Base-by-base conservation (phyloP, 2,113 vertebrate genomes). In the Poeciliopsis prolifica region DNA sequence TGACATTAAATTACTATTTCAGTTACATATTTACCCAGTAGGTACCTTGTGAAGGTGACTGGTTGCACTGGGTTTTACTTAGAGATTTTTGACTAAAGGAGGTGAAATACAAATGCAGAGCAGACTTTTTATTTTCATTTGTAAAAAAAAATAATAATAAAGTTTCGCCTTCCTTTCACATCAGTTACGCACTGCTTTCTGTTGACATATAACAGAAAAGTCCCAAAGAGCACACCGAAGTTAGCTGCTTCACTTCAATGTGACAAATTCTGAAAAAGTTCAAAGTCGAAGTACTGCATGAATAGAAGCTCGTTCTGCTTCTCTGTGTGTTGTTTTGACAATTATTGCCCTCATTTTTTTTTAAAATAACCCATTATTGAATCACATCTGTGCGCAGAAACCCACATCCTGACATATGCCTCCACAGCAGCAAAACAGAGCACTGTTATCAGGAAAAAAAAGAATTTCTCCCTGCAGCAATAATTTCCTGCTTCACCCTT, bases 401-500 rank as follows among this genome's bases (percentile, higher is more conserved):
- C 60, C 69, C 22, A 60, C 66, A 76, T 86, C 68, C 71, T 72
- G 30, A 77, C 24, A 60, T 2, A 33, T 26, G 64, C 35, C 62
- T 76, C 33, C 28, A 30, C 51, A 65, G 65, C 62, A 22, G 63
- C 44, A 70, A 70, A 37, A 65, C 29, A 30, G 74, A 26, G 42
- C 24, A 66, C 30, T 15, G 19, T 78, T 78, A 81, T 84, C n/a
- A 30, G 70, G 42, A 44, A 68, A 65, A 68, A 73, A 75, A 68
- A 54, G 48, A 65, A 64, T 74, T 73, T 64, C 61, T 29, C 24
- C 35, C 69, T 28, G 24, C 61, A 64, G 64, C 63, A 74, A 58
- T 81, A 31, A 82, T 87, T 83, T 79, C 70, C 31, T 72, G 51
- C 71, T 77, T 78, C 80, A 71, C 37, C 68, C 61, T 82, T 77